Evolutionary conservation across 2,113 vertebrate genomes (phyloP).

Genomic region (Balaeniceps rex): DNA sequence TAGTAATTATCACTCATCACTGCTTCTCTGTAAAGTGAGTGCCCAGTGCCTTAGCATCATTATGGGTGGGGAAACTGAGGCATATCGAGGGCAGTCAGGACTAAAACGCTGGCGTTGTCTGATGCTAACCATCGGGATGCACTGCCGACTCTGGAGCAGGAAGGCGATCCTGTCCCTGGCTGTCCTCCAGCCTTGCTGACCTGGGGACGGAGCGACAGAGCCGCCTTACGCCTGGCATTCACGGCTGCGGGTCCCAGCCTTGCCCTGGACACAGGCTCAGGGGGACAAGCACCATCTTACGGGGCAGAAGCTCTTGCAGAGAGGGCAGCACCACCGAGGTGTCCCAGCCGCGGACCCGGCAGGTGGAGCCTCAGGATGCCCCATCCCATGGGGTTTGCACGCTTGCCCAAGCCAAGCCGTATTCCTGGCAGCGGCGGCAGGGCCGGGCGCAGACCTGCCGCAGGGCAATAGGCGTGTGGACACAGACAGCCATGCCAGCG

Average conservation of each 20-base stretch:
- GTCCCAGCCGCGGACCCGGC: fast-evolving
- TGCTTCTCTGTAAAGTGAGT: not conserved
- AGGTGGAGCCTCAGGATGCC: not conserved
- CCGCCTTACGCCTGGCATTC: not conserved
- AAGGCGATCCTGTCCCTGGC: not conserved
- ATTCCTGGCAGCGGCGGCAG: not conserved
- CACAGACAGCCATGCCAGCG: not conserved
- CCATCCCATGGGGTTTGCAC: not conserved
- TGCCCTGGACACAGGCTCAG: not conserved
- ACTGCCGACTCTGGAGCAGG: not conserved
- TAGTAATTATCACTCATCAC: not conserved
- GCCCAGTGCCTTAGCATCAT: not conserved
- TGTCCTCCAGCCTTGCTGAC: not conserved
- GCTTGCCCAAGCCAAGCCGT: not conserved
- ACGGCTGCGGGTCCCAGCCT: fast-evolving
- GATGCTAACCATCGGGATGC: not conserved
- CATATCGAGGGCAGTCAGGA: not conserved
- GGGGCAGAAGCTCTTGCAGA: not conserved
- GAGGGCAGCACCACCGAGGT: not conserved
- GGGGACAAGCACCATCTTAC: not conserved
- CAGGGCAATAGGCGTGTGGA: not conserved
- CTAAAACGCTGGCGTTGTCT: not conserved
- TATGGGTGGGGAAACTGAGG: not conserved
- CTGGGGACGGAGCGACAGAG: not conserved
- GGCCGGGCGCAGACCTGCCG: not conserved